These are phyloP conservation scores for Pomatostomus ruficeps DNA, from an alignment of 2,113 vertebrate genomes.

Conservation along the genomic window DNA sequence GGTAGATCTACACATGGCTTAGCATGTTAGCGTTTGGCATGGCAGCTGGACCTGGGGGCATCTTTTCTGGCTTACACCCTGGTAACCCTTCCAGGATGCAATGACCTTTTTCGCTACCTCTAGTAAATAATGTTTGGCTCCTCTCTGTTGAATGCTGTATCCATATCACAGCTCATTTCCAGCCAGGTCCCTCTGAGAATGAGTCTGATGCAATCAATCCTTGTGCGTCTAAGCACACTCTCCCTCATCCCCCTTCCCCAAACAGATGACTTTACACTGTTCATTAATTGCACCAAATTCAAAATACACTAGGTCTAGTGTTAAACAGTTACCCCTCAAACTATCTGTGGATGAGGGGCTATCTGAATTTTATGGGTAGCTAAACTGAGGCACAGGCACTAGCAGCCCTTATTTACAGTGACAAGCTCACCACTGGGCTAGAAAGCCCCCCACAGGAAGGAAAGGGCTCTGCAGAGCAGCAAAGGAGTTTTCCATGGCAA, in stretches of 20 bases:
- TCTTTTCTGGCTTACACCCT: neutral
- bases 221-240: neutral
- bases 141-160: neutral
- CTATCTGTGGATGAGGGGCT: neutral
- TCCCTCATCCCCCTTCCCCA: no score
- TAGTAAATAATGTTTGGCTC: neutral
- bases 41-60: neutral
- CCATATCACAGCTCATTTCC: neutral
- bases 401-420: neutral
- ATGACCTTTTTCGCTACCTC: neutral
- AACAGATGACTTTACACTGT: neutral
- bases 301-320: neutral
- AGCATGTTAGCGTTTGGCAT: neutral
- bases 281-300: neutral
- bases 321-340: neutral
- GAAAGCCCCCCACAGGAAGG: neutral
- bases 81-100: neutral
- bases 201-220: neutral
- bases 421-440: neutral
- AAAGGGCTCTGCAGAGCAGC: neutral
- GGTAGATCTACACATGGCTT: neutral
- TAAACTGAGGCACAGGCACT: neutral
- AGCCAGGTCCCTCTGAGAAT: neutral
- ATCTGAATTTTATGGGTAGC: neutral
- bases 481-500: neutral